Conservation (phyloP, 2,888 invertebrate species). For the Notodromas monacha region DNA sequence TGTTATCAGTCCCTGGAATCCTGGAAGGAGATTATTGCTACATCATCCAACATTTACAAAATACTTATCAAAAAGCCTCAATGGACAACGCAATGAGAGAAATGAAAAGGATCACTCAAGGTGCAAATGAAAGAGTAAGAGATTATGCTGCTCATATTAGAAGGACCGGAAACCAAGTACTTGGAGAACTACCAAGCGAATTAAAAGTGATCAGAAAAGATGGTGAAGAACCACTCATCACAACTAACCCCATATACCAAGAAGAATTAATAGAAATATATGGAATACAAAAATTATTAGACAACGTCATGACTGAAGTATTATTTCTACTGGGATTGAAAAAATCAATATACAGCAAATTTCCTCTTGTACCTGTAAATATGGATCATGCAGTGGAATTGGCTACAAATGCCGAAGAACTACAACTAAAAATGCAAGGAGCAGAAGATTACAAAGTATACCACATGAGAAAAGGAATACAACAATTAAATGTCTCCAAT, state of each 20-base stretch:
- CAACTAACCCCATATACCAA: constrained; percentile 2
- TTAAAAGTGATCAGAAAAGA: constrained; percentile 4
- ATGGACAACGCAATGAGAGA: constrained; percentile 2
- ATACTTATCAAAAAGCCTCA: constrained; percentile 4
- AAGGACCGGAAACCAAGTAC: constrained; percentile 4
- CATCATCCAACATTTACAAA: constrained; percentile 4
- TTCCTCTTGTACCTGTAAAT: constrained; percentile 4
- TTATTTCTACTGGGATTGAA: constrained; percentile 4
- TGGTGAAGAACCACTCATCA: constrained; percentile 4
- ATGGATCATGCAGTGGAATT: constrained; percentile 4
- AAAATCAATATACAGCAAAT: constrained; percentile 4
- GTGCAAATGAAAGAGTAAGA: constrained; percentile 4
- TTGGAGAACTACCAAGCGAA: constrained; percentile 4
- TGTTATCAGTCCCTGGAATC: too few species aligned
- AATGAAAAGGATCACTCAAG: constrained; percentile 4
- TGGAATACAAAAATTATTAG: constrained; percentile 4
- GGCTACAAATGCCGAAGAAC: constrained; percentile 2
- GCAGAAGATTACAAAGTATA: constrained; percentile 1
- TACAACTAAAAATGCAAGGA: constrained; percentile 4
- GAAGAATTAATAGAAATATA: constrained; percentile 2
- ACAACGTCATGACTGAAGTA: constrained; percentile 4
- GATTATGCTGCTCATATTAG: constrained; percentile 4
- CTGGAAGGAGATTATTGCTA: too few species aligned
- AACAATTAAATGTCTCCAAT: constrained; percentile 4
- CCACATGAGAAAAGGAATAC: constrained; percentile 2